Evolutionary conservation across 2,797 vertebrate species (phyloP).

Genomic region (Pipistrellus pipistrellus): DNA sequence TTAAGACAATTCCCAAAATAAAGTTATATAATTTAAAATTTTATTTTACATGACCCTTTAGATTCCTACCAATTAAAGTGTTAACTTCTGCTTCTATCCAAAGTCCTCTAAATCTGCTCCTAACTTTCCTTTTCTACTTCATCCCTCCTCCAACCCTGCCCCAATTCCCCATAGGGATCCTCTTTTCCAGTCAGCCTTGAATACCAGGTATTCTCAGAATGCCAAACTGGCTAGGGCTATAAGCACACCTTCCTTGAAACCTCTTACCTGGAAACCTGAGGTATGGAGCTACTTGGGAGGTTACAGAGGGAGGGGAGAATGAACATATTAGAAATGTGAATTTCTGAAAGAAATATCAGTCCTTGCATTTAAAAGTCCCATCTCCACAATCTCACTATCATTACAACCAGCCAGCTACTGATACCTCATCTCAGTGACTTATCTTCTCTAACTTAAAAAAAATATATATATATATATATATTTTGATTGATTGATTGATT

Average conservation of each 20-base stretch:
- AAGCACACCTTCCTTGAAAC: not conserved
- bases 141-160: not conserved
- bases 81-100: not conserved
- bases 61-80: not conserved
- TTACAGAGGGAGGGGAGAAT: not conserved
- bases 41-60: not conserved
- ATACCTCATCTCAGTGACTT: not conserved
- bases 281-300: not conserved
- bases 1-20: not conserved
- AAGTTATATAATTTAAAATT: not conserved
- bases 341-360: conserved; percentile 51
- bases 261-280: not conserved
- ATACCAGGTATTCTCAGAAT: not conserved
- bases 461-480: no score
- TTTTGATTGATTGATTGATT: no score
- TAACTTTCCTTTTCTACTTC: not conserved
- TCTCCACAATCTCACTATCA: not conserved
- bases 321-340: not conserved
- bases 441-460: not conserved
- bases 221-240: no score
- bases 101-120: not conserved
- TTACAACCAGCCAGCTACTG: no score
- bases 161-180: not conserved
- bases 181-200: not conserved
- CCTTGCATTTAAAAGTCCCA: not conserved